These are phyloP conservation scores for Rhaphigaster nebulosa DNA, from an alignment of 2,888 invertebrate species.

Conservation along the genomic window DNA sequence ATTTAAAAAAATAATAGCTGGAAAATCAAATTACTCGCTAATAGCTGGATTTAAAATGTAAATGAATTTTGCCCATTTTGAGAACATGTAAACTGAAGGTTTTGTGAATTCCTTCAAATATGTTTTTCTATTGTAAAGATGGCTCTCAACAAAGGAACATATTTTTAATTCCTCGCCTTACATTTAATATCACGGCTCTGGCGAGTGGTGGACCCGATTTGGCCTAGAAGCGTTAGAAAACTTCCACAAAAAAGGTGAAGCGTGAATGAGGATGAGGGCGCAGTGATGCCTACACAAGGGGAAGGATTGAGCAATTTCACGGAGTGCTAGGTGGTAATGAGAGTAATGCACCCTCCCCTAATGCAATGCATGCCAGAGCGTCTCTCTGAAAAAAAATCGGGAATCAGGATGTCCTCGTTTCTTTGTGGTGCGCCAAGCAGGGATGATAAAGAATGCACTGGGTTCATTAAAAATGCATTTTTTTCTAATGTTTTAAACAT, in stretches of 20 bases:
- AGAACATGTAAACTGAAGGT: too few species aligned
- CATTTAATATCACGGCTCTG: neutral
- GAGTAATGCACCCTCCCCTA: conserved; percentile 5
- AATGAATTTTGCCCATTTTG: neutral
- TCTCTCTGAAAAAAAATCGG: neutral
- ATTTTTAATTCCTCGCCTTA: neutral
- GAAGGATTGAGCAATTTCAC: conserved; percentile 1
- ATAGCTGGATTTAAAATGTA: neutral
- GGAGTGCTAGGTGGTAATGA: conserved; percentile 17
- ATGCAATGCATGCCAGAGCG: neutral
- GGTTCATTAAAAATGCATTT: too few species aligned
- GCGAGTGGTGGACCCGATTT: neutral
- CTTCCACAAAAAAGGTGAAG: neutral
- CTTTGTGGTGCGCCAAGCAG: neutral
- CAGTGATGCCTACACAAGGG: neutral
- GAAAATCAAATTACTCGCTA: neutral
- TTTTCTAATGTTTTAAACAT: too few species aligned
- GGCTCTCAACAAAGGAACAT: neutral
- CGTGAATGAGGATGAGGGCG: neutral
- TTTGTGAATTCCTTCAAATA: neutral
- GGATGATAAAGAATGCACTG: neutral
- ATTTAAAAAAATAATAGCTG: too few species aligned
- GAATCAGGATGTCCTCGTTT: neutral
- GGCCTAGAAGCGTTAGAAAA: neutral
- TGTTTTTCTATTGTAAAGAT: neutral